Evolutionary conservation across 2,888 invertebrate genomes (phyloP), one percentile per base, ranked within the genome.

Genomic region (Formica aserva): DNA sequence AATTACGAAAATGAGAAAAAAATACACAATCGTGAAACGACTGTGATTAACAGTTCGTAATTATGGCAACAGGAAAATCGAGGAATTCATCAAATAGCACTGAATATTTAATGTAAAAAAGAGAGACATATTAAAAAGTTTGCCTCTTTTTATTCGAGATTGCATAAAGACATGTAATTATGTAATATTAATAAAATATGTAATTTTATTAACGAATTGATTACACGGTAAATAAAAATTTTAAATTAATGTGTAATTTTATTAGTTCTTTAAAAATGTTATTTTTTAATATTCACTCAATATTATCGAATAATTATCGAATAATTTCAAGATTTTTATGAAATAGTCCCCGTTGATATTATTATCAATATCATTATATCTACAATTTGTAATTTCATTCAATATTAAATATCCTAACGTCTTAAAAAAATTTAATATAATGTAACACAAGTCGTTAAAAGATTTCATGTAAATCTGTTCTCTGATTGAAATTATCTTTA

Each of bases 401-500:
- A 13, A 60, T n/a, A 29, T n/a, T 41, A n/a, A n/a, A 45, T 26
- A 18, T 38, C 15, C 4, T 29, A 18, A 9, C 1, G 5, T 29
- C 13, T 60, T 15, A 3, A 3, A 18, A 32, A 55, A 55, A 55
- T 38, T 9, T 0, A 0, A 52, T 1, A 38, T n/a, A n/a, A 65
- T 26, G 13, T 13, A 52, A 57, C 57, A 32, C 5, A 32, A 57
- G 1, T 41, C n/a, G 38, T n/a, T n/a, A n/a, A 41, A 35, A 77
- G n/a, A 55, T 38, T 77, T 29, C 15, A 2, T 15, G 57, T 32
- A 77, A 77, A 66, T 67, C 18, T 48, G 38, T 41, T 38, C 3
- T 13, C 29, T 15, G 29, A 32, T 57, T 9, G n/a, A 32, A 38
- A 3, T 65, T 52, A n/a, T 65, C 2, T n/a, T 76, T 26, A 35